Base-by-base conservation (phyloP, 2,113 vertebrate species). In the Ameiurus melas region DNA sequence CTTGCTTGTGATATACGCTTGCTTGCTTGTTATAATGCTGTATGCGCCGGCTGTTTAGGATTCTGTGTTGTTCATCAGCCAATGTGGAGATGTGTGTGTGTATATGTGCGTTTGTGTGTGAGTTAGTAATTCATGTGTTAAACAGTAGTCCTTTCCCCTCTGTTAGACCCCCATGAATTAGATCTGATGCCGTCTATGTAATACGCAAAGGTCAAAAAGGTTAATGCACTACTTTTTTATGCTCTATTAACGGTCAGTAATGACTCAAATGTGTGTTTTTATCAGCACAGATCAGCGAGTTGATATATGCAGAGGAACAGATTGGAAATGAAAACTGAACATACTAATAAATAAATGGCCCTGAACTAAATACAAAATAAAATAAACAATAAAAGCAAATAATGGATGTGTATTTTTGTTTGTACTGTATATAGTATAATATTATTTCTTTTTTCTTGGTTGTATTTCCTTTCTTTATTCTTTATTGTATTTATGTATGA, bases 111-210 rank as follows among this genome's bases (percentile, higher is more conserved):
- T 22, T 3, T 36, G 7, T 39, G 8, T 36, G 70, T 5, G 68
- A 16, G 25, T 51, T 51, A 27, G 27, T 79, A 79, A 30, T 55
- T 79, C 14, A 79, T 20, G 27, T 55, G 47, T 79, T n/a, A 53
- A 79, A n/a, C 77, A 2, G 77, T 30, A 80, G 51, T 53, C 25
- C 17, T 77, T 51, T 8, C 27, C 77, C 14, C 27, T 19, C 27
- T 55, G 22, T 79, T 58, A 57, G 53, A 55, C 77, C 27, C 77
- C n/a, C 53, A 58, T 58, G 36, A 81, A 81, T 81, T 36, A 81
- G 8, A 22, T 58, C 55, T 36, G 77, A 55, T n/a, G 7, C 43
- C 2, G 14, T 17, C 51, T 30, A 79, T 0, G 6, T 55, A 19
- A 30, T 7, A 30, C 51, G 0, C 1, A 78, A 53, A 78, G 47